phyloP scores from a whole-genome alignment of 2,113 vertebrate genomes.

The Dascyllus trimaculatus region DNA sequence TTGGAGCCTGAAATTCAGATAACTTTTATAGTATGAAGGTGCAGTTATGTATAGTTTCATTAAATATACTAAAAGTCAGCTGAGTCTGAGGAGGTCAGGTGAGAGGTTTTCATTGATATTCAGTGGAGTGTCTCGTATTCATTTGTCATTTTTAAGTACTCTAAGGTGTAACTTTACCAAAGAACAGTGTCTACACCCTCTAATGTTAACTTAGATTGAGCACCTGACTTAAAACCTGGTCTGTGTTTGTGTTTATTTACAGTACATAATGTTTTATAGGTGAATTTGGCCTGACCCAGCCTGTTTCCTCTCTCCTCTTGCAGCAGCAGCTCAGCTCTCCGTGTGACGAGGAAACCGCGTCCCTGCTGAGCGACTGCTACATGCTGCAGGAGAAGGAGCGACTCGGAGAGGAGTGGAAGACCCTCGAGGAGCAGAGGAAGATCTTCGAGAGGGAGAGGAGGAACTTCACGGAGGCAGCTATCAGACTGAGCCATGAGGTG shows the following conservation, averaged over 20 bases:
- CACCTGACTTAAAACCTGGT: background rate
- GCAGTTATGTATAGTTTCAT: too few relatives aligned
- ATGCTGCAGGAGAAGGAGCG: constrained; percentile 93
- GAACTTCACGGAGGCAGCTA: constrained; percentile 97
- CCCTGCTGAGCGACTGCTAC: constrained; percentile 90
- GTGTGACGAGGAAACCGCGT: constrained; percentile 90
- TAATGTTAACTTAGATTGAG: background rate
- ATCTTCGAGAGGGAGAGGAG: constrained; percentile 94
- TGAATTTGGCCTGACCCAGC: background rate
- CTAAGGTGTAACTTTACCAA: background rate
- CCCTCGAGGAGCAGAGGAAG: constrained; percentile 92
- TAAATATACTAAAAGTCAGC: too few relatives aligned
- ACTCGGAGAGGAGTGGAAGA: constrained; percentile 92
- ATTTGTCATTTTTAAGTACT: background rate
- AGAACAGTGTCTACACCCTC: background rate
- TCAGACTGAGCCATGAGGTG: constrained; percentile 96
- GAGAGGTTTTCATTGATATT: too few relatives aligned
- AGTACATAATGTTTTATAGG: background rate
- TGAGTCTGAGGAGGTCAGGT: too few relatives aligned
- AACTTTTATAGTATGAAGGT: too few relatives aligned
- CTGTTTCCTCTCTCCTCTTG: background rate
- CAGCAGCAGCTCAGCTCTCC: constrained; percentile 92
- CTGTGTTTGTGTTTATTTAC: too few relatives aligned
- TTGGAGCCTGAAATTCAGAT: too few relatives aligned
- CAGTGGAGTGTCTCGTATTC: too few relatives aligned